Evolutionary conservation across 2,113 vertebrate genomes (phyloP).

Genomic region (Galbula dea): DNA sequence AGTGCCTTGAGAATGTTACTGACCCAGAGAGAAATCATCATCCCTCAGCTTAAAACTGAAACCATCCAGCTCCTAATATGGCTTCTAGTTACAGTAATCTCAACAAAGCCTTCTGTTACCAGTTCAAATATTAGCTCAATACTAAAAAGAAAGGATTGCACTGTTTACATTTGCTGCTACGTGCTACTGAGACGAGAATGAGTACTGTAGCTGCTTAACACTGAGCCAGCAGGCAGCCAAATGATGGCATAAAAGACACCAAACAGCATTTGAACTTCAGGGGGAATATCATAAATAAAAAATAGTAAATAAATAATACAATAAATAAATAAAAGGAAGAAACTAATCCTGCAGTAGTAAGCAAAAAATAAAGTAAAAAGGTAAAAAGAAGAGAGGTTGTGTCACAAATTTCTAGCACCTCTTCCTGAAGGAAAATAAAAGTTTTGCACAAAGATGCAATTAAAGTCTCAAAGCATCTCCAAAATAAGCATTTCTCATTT

Average conservation of each 20-base stretch:
- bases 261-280: not conserved
- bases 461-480: not conserved
- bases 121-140: not conserved
- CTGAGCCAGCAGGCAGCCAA: not conserved
- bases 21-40: not conserved
- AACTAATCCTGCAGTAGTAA: not conserved
- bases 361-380: not conserved
- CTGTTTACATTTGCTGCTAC: not conserved
- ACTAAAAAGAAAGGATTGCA: not conserved
- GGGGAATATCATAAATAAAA: no score
- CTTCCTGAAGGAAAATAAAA: not conserved
- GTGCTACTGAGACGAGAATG: not conserved
- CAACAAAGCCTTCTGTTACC: not conserved
- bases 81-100: not conserved
- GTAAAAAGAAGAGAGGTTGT: not conserved
- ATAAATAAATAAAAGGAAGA: not conserved
- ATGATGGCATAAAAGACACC: not conserved
- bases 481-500: not conserved
- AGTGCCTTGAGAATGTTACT: conserved; percentile 40
- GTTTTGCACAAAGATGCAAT: not conserved
- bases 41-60: not conserved
- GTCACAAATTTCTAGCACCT: not conserved
- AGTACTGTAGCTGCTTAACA: not conserved
- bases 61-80: not conserved
- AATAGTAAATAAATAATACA: no score